These are phyloP conservation scores for Odontomyia ornata DNA, from an alignment of 2,888 invertebrate genomes.

Conservation along the genomic window DNA sequence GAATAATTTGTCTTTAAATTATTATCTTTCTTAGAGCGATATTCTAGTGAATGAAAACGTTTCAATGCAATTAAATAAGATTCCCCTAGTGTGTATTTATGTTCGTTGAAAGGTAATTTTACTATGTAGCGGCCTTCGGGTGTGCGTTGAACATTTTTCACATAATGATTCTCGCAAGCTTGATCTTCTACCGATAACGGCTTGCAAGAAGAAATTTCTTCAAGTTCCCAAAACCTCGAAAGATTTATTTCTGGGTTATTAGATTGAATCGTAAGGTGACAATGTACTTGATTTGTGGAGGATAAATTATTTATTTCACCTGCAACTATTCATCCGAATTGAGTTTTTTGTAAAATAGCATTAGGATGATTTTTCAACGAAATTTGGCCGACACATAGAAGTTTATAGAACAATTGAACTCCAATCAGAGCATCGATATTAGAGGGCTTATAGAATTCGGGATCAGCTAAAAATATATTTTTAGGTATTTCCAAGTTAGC, in stretches of 20 bases:
- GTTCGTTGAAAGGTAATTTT: not conserved
- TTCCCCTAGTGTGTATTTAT: not conserved
- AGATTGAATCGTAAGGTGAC: not conserved
- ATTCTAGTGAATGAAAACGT: not conserved
- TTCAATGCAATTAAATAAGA: conserved; percentile 8
- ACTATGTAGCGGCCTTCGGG: not conserved
- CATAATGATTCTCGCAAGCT: not conserved
- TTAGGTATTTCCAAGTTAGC: no score
- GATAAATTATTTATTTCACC: not conserved
- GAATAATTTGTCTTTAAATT: not conserved
- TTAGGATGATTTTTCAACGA: no score
- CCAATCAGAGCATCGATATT: not conserved
- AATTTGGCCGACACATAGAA: not conserved
- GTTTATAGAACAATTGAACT: not conserved
- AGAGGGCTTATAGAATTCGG: no score
- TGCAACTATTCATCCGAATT: not conserved
- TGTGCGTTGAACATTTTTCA: not conserved
- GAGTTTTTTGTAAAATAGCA: not conserved
- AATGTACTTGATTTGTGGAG: no score
- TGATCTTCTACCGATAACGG: not conserved
- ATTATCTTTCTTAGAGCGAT: not conserved
- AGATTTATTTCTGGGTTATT: no score
- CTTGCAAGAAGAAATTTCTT: not conserved
- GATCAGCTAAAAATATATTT: no score
- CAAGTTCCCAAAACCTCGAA: not conserved